A percentile compares a stretch with the other conserved stretches of the same genome.
Conservation (phyloP, 2,797 vertebrate species). For the Alectoris magna region DNA sequence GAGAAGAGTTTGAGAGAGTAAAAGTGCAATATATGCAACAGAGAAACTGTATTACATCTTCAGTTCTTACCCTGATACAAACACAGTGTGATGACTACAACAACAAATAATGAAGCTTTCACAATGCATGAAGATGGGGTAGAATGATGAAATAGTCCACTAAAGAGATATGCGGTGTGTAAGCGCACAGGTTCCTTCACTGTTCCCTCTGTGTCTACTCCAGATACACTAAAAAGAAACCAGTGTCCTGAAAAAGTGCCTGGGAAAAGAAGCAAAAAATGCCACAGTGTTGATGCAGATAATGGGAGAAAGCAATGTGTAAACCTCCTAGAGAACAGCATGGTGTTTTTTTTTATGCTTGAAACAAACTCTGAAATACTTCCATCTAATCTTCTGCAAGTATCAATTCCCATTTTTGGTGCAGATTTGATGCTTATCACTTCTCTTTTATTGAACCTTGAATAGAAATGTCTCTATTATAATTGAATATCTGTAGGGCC, state of each 20-base stretch:
- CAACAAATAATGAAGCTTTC: not conserved
- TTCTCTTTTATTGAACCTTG: not conserved
- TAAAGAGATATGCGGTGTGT: accelerated
- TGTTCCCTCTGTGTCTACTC: not conserved
- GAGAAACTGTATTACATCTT: slow-evolving; percentile 7
- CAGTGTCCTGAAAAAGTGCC: not conserved
- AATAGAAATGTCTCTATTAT: not conserved
- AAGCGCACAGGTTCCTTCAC: not conserved
- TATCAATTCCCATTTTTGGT: not conserved
- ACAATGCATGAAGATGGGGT: not conserved
- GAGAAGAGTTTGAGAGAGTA: not conserved
- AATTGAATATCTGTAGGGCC: not conserved
- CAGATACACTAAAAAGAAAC: not conserved
- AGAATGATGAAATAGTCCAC: not conserved
- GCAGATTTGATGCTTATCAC: not conserved
- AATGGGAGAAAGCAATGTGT: not conserved
- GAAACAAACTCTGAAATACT: not conserved
- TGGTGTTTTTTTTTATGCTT: not conserved
- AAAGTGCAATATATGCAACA: not conserved
- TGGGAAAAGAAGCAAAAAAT: not conserved
- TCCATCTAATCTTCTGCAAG: not conserved
- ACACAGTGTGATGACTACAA: accelerated
- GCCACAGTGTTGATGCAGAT: too few species aligned
- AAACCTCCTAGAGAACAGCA: not conserved
- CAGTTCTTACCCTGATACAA: not conserved